Evolutionary conservation across 2,797 vertebrate genomes (phyloP).

Genomic region (Gorsachius magnificus): DNA sequence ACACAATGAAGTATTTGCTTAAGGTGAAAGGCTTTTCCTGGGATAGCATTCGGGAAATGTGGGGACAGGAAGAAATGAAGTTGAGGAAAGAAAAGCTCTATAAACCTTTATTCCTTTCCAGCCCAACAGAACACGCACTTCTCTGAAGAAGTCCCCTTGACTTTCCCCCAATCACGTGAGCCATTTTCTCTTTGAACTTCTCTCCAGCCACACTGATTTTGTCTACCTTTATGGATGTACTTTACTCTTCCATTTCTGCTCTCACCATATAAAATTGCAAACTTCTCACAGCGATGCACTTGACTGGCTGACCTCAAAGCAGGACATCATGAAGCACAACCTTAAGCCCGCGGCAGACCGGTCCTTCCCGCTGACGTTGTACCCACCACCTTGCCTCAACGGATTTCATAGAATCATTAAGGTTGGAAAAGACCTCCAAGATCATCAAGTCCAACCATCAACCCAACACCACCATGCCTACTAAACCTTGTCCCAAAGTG

Average conservation of each 20-base stretch:
- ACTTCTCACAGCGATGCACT: neutral
- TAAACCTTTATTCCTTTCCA: neutral
- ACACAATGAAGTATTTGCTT: neutral
- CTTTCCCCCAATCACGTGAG: neutral
- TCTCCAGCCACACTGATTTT: neutral
- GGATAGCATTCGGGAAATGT: neutral
- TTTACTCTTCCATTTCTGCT: neutral
- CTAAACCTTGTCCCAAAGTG: too few species aligned
- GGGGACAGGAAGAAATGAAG: neutral
- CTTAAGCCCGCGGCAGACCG: fast-evolving
- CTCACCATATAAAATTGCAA: neutral
- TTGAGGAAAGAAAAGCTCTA: neutral
- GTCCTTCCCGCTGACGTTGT: neutral
- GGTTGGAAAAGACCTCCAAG: too few species aligned
- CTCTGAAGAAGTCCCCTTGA: neutral
- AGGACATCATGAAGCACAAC: neutral
- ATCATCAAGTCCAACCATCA: too few species aligned
- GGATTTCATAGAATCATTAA: neutral
- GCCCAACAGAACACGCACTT: neutral
- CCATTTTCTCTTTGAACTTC: neutral
- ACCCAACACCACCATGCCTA: too few species aligned
- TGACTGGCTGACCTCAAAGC: neutral
- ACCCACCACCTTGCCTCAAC: neutral
- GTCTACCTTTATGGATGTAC: neutral
- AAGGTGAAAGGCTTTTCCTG: neutral